A percentile compares a stretch with the other conserved stretches of the same genome.
These are phyloP conservation scores for Aporrectodea caliginosa DNA, from an alignment of 1,140 invertebrate genomes.

Conservation along the genomic window DNA sequence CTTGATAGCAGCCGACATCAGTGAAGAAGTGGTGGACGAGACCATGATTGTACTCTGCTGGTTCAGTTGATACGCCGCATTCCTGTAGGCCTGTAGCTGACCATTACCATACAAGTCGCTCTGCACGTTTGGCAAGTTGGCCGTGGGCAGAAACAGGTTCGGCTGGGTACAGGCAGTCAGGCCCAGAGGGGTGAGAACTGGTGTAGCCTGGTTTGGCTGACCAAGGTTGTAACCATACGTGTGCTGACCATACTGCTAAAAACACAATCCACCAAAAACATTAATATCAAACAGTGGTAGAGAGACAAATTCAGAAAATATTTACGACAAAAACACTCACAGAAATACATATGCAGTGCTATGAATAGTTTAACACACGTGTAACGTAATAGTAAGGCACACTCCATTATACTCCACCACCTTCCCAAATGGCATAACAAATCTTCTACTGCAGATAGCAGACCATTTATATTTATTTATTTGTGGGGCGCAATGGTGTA, in stretches of 20 bases:
- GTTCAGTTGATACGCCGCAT: constrained; percentile 60
- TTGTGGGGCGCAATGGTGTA: no score
- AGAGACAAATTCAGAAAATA: no score
- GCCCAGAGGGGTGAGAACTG: constrained; percentile 52
- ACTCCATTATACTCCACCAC: no score
- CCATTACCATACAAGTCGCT: constrained; percentile 58
- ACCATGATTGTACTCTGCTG: constrained; percentile 84
- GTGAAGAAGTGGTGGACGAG: constrained; percentile 77
- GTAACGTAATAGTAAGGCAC: no score
- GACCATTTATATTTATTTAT: no score
- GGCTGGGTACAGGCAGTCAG: constrained; percentile 55
- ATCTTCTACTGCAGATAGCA: no score
- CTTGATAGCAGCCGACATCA: constrained; percentile 85
- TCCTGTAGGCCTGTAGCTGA: constrained; percentile 35
- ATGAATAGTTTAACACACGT: no score
- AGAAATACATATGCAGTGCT: no score
- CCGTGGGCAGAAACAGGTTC: constrained; percentile 51
- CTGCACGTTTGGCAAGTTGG: constrained; percentile 42
- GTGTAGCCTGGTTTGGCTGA: constrained; percentile 66
- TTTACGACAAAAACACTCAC: no score
- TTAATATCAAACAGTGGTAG: no score
- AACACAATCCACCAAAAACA: constrained; percentile 24
- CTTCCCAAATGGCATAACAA: no score
- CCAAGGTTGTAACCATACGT: constrained; percentile 63
- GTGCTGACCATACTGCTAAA: constrained; percentile 66